Conservation (phyloP, 2,113 vertebrate genomes). For the Oncorhynchus masou region DNA sequence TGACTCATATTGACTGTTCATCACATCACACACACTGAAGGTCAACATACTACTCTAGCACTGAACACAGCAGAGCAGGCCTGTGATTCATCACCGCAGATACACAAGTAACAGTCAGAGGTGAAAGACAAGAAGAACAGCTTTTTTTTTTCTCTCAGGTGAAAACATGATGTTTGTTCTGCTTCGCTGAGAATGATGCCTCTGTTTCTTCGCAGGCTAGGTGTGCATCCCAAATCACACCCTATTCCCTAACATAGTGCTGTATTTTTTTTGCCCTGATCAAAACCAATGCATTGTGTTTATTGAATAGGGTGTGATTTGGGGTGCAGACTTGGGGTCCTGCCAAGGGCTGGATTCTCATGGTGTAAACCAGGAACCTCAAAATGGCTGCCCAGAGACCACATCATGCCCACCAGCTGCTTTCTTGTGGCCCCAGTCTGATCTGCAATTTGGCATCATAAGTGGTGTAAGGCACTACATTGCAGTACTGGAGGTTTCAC, state of each 20-base stretch:
- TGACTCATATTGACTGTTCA: conserved; percentile 52
- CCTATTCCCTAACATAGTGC: background rate
- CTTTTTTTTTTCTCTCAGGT: conserved; percentile 50
- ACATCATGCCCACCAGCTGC: too few species aligned
- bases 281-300: conserved; percentile 4
- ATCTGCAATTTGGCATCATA: too few species aligned
- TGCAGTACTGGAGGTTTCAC: conserved; percentile 1
- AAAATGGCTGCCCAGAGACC: too few species aligned
- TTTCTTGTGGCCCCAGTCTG: too few species aligned
- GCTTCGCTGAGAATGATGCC: background rate
- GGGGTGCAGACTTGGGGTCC: too few species aligned
- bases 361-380: too few species aligned
- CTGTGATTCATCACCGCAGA: conserved; percentile 58
- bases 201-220: background rate
- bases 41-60: conserved; percentile 46
- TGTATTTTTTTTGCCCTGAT: too few species aligned
- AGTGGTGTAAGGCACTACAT: conserved; percentile 14
- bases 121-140: conserved; percentile 56
- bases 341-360: background rate
- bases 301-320: conserved; percentile 33
- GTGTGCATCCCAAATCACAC: too few species aligned
- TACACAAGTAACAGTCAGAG: conserved; percentile 57
- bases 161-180: conserved; percentile 65
- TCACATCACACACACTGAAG: conserved; percentile 47
- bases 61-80: conserved; percentile 14